These are phyloP conservation scores for Dryobates pubescens DNA, from an alignment of 2,797 vertebrate species.

Conservation along the genomic window DNA sequence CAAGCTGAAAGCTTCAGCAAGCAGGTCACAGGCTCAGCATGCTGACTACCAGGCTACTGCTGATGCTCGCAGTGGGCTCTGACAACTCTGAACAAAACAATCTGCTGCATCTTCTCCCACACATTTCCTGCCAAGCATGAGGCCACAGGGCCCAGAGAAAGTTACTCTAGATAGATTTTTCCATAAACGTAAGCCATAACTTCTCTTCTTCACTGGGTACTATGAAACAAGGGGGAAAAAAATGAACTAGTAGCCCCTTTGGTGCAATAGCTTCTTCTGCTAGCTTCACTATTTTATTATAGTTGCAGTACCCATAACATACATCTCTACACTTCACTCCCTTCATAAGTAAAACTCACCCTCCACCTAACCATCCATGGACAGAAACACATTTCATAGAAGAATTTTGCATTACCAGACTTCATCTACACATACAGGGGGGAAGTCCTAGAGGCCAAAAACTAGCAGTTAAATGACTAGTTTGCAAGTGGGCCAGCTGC, in stretches of 20 bases:
- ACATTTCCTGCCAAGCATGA: slow-evolving; percentile 2
- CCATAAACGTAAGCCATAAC: slow-evolving; percentile 10
- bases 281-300: background rate
- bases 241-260: background rate
- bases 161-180: background rate
- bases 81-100: background rate
- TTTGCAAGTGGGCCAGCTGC: background rate
- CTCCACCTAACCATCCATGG: background rate
- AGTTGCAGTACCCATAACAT: background rate
- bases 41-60: background rate
- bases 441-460: background rate
- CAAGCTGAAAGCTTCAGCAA: background rate
- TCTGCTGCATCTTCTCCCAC: slow-evolving; percentile 38
- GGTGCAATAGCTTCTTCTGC: background rate
- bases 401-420: background rate
- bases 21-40: background rate
- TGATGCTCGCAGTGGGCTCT: background rate
- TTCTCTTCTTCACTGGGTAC: background rate
- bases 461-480: background rate
- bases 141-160: background rate
- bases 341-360: background rate
- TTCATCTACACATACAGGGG: background rate
- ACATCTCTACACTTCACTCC: background rate
- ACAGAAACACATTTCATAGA: background rate
- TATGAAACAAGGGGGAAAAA: background rate